Base-by-base conservation (phyloP, 2,797 vertebrate genomes). In the Oophaga sylvatica region DNA sequence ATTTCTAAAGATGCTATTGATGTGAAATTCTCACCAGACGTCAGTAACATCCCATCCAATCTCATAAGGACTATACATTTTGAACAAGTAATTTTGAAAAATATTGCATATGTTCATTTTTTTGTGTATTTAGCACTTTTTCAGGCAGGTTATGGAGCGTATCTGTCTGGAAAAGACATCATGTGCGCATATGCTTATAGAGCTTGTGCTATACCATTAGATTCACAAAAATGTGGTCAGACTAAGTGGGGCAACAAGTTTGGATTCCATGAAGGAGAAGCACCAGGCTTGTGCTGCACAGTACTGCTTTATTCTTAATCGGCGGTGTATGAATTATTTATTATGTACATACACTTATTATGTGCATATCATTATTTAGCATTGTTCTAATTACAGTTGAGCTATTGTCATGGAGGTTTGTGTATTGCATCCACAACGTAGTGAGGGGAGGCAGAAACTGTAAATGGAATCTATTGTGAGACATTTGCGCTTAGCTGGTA, bases 291-390 rank as follows among this genome's bases (percentile, higher is more conserved):
- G 11, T 22, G 20, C 71, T 75, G 19, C 10, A 75, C 71, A n/a
- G 41, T 53, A 6, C 11, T 12, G 75, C 20, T 56, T 77, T 77
- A 20, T 56, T 56, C 15, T 77, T n/a, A 20, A 53, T n/a, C 35
- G 8, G 41, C 26, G 48, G 45, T 56, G 75, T 26, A 26, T 77
- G 75, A 77, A 77, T 77, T 1, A 56, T 77, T 53, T 77, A 77
- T 77, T 53, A 53, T 56, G 73, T 77, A 7, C 73, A 56, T 53
- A 77, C 0, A 56, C 53, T 53, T 77, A 77, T 77, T 53, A 53
- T 56, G 73, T 77, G 6, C 73, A 56, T 53, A 77, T 53, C n/a
- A 75, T 53, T 48, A 77, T 77, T n/a, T 56, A n/a, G 75, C 75
- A 77, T 77, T 77, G 45, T 77, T 56, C 41, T 3, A 48, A n/a